Percentiles rank a stretch among this genome's conserved stretches.
These are phyloP conservation scores for Stichopus chloronotus DNA, from an alignment of 35 echinoderm and acorn worm genomes.

Conservation along the genomic window DNA sequence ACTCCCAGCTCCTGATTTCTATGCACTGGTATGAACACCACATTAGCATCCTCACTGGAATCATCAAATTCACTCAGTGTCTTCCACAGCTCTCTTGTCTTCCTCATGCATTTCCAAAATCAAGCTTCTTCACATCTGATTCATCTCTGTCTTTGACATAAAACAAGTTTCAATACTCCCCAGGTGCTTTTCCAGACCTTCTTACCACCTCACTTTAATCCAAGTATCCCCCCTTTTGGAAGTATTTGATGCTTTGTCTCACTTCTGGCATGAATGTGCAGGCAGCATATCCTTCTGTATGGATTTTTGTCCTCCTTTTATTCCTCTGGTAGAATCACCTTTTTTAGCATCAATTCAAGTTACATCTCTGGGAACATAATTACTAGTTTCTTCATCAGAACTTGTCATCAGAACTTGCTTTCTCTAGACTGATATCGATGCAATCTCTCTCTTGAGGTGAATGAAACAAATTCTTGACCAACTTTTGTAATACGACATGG, in stretches of 20 bases:
- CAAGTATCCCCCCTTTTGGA: background rate
- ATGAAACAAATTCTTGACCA: background rate
- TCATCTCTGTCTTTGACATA: background rate
- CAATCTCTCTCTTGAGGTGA: too few species aligned
- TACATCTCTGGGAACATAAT: background rate
- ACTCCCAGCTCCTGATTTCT: slow-evolving; percentile 17
- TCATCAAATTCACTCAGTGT: background rate
- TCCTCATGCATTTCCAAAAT: too few species aligned
- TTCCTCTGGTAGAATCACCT: background rate
- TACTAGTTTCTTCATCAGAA: background rate
- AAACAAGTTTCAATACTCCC: background rate
- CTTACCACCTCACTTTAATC: slow-evolving; percentile 9
- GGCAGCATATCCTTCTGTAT: background rate
- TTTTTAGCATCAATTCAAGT: background rate
- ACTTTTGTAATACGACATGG: background rate
- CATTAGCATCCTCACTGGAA: slow-evolving; percentile 21
- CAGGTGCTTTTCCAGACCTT: background rate
- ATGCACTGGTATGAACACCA: slow-evolving; percentile 17
- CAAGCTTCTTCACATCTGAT: background rate
- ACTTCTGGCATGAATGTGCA: background rate
- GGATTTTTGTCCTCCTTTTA: background rate
- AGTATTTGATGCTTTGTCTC: slow-evolving; percentile 7
- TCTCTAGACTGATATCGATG: background rate
- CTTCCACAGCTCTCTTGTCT: too few species aligned
- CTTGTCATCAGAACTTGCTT: background rate